Base-by-base conservation (phyloP, 2,888 invertebrate species). In the Cylindroiulus punctatus region DNA sequence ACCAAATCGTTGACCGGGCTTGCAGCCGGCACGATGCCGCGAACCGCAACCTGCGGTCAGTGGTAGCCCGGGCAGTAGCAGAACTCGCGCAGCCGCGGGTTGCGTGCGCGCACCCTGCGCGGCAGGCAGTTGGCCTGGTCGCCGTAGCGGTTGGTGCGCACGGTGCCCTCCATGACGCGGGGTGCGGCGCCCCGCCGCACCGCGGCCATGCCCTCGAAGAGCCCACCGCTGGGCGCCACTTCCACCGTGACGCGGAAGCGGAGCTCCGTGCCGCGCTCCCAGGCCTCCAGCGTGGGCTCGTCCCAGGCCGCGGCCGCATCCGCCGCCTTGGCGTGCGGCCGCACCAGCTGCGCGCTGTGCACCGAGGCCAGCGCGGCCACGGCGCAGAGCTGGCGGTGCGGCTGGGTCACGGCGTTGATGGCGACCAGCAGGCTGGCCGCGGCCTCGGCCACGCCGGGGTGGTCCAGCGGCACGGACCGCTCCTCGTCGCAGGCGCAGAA, bases 401-500 rank as follows among this genome's bases (percentile, higher is more conserved):
- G 91, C 36, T 90, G 90, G 4, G 96, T 89, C 89, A 94, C 91
- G 0, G 90, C 88, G 90, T 96, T 97, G 65, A 97, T 92, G 88
- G 93, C 91, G 8, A 91, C 90, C 0, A 96, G 93, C 40, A 96
- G 91, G 88, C 93, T 93, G 0, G 91, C 90, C 0, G 94, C 94
- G 0, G 94, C 94, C 65, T 93, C 91, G 8, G 91, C 90, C 0
- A 95, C 94, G 12, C 91, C 90, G 0, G 90, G 89, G 88, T 94
- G 93, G 42, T 93, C 92, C 0, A 91, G 91, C 0, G 92, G 90
- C 26, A 96, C 90, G 88, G 93, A 92, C 84, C 91, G 91, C 85
- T 93, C 94, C 87, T 93, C 93, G 89, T 96, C 95, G 88, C 98
- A 98, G 36, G 96, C 95, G 90, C 98, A 98, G 95, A 95, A 98